Evolutionary conservation across 2,797 vertebrate genomes (phyloP).

Genomic region (Sebastes alutus): DNA sequence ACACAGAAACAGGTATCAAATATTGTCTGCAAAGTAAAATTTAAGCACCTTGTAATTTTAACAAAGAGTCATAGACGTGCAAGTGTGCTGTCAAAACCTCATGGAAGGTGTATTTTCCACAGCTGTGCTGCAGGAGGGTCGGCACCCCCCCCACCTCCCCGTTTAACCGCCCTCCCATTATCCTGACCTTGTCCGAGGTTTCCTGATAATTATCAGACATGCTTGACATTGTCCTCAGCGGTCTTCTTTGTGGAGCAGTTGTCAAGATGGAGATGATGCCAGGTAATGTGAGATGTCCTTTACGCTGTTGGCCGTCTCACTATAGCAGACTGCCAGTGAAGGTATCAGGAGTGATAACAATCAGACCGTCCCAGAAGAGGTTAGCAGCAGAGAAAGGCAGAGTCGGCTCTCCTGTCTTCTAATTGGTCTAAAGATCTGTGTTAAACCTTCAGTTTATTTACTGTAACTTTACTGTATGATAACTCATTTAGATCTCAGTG

Average conservation of each 20-base stretch:
- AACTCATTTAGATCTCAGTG: not conserved
- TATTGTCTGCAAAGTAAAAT: not conserved
- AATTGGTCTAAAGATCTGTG: not conserved
- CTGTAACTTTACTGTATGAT: not conserved
- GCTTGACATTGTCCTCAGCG: slow-evolving; percentile 10
- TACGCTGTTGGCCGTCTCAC: not conserved
- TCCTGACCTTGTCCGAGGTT: slow-evolving; percentile 18
- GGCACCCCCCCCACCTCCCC: not conserved
- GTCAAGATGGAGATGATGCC: slow-evolving; percentile 3
- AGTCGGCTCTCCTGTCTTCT: not conserved
- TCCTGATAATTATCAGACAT: slow-evolving; percentile 28
- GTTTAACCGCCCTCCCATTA: slow-evolving; percentile 6
- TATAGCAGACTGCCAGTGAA: not conserved
- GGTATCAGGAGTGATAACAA: slow-evolving; percentile 1
- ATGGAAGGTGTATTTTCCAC: not conserved
- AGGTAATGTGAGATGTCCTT: slow-evolving; percentile 3
- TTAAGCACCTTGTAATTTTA: not conserved
- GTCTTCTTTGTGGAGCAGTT: slow-evolving; percentile 4
- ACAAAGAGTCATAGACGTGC: not conserved
- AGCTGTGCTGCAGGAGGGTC: not conserved
- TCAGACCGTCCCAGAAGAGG: not conserved
- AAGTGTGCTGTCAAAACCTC: not conserved
- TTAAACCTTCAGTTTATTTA: not conserved
- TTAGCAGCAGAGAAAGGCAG: not conserved
- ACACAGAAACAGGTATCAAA: not conserved